phyloP scores from a whole-genome alignment of 2,888 invertebrate genomes.

The Halictus quadricinctus region DNA sequence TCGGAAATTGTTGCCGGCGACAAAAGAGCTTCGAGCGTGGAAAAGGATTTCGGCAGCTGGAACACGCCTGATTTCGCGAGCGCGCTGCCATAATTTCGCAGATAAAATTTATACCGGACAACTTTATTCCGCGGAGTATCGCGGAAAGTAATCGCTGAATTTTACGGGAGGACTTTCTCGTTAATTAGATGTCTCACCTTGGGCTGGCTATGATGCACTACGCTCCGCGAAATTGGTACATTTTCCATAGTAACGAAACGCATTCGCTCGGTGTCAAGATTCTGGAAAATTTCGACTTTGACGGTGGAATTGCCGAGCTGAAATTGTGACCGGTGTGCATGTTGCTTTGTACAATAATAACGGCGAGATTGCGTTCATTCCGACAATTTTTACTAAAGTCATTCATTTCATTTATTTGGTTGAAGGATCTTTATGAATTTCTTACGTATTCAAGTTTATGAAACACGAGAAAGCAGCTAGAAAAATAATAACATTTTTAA shows the following conservation, averaged over 20 bases:
- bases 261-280: neutral
- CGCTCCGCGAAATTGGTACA: neutral
- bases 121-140: constrained; percentile 16
- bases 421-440: too few species aligned
- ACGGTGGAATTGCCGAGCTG: neutral
- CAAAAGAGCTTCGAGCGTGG: constrained; percentile 18
- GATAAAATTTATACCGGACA: constrained; percentile 23
- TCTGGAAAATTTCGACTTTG: neutral
- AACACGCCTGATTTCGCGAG: constrained; percentile 20
- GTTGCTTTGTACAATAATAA: neutral
- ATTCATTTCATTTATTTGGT: too few species aligned
- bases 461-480: neutral
- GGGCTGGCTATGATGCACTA: neutral
- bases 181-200: constrained; percentile 19
- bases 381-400: neutral
- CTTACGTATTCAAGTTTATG: neutral
- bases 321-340: neutral
- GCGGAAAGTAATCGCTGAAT: constrained; percentile 2
- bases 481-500: too few species aligned
- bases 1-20: constrained; percentile 40
- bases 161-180: neutral
- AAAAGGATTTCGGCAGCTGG: constrained; percentile 10
- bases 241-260: neutral
- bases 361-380: neutral
- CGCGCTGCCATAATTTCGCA: constrained; percentile 27